Percentiles rank a stretch among this genome's conserved stretches.
These are phyloP conservation scores for Denticeps clupeoides DNA, from an alignment of 2,797 vertebrate species.

Conservation along the genomic window DNA sequence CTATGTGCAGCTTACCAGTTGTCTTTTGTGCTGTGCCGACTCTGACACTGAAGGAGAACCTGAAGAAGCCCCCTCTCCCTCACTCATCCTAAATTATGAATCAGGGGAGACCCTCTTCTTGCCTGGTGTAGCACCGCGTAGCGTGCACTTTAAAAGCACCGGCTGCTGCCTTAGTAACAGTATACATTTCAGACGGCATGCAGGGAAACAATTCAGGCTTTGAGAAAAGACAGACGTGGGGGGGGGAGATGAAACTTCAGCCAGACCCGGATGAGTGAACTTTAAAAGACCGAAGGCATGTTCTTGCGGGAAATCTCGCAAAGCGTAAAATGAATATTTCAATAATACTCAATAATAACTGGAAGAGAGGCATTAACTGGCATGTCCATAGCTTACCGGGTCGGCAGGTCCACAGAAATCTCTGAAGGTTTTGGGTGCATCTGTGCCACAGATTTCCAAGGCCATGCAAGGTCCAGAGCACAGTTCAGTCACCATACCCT, in stretches of 20 bases:
- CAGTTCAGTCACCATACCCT: conserved; percentile 84
- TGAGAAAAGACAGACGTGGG: background rate
- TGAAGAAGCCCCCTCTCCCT: no score
- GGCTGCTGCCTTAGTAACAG: conserved; percentile 1
- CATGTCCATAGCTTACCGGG: conserved; percentile 71
- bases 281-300: no score
- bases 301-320: no score
- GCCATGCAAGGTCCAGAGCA: conserved; percentile 82
- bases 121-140: no score
- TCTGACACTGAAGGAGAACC: no score
- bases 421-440: conserved; percentile 70
- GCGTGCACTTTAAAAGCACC: background rate
- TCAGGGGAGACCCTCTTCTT: no score
- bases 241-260: conserved; percentile 11
- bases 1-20: no score
- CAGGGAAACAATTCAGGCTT: conserved; percentile 26
- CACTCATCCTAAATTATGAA: no score
- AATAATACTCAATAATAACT: no score
- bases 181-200: conserved; percentile 18
- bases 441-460: conserved; percentile 67
- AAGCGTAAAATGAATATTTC: no score
- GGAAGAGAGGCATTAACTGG: no score
- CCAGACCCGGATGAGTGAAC: background rate
- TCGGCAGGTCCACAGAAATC: conserved; percentile 86
- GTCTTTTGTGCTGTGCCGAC: no score